Evolutionary conservation across 2,797 vertebrate species (phyloP).

Genomic region (Eptatretus atami): DNA sequence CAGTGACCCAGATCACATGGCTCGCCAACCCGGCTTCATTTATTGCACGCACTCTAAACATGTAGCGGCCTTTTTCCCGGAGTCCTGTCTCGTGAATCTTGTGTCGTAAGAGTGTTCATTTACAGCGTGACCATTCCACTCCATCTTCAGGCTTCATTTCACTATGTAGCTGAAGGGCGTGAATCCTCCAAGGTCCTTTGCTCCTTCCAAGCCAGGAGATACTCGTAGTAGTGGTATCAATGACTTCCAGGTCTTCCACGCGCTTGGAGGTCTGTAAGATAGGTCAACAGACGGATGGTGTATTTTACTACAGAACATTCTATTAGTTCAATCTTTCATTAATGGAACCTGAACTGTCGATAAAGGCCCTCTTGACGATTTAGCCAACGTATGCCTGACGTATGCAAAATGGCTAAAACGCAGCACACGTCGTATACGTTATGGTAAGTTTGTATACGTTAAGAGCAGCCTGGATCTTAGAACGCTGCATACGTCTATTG

Average conservation of each 20-base stretch:
- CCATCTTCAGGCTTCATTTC: constrained; percentile 14
- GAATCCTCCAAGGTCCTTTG: constrained; percentile 9
- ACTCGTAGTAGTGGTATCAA: constrained; percentile 18
- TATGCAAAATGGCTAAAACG: no score
- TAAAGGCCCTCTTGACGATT: no score
- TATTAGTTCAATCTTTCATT: no score
- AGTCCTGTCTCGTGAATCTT: constrained; percentile 15
- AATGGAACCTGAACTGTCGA: no score
- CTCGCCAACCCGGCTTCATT: constrained; percentile 18
- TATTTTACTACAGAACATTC: no score
- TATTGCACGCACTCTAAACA: constrained; percentile 17
- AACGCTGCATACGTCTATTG: no score
- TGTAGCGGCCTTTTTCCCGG: constrained; percentile 17
- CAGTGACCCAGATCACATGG: constrained; percentile 13
- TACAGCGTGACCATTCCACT: constrained; percentile 19
- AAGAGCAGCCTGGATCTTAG: no score
- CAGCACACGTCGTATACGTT: no score
- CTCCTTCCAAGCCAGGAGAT: constrained; percentile 17
- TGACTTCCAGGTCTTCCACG: constrained; percentile 15
- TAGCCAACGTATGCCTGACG: no score
- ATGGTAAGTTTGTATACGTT: no score
- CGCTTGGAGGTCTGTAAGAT: constrained; percentile 15
- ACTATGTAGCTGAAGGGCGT: constrained; percentile 16
- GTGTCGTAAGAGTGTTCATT: constrained; percentile 17
- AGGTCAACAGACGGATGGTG: neutral